Conservation (phyloP, 2,888 invertebrate species). For the Meandrusa payeni region DNA sequence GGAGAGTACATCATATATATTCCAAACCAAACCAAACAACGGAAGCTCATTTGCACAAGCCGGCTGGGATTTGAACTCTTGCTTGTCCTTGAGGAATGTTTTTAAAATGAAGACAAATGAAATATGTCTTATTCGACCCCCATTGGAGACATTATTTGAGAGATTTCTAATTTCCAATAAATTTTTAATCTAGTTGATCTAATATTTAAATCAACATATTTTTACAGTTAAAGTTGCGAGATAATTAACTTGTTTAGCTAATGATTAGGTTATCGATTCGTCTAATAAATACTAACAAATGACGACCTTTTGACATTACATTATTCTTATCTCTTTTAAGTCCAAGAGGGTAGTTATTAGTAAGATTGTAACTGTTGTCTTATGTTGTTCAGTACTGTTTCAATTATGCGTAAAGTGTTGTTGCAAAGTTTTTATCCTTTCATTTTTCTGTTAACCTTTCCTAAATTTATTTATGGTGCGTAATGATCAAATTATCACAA, state of each 20-base stretch:
- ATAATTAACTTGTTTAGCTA: conserved; percentile 5
- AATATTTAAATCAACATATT: too few relatives aligned
- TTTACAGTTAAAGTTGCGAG: too few relatives aligned
- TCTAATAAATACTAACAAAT: conserved; percentile 24
- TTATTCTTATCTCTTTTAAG: conserved; percentile 20
- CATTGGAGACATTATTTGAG: too few relatives aligned
- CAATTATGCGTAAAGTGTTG: conserved; percentile 4
- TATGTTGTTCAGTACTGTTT: conserved; percentile 1
- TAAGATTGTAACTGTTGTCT: neutral
- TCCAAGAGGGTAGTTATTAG: conserved; percentile 26
- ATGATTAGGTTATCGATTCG: conserved; percentile 22
- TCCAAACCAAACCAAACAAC: too few relatives aligned
- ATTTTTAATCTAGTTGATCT: too few relatives aligned
- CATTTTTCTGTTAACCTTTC: neutral
- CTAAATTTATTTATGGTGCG: conserved; percentile 7
- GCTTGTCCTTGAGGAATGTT: too few relatives aligned
- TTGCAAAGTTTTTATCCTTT: neutral
- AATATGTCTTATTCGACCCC: too few relatives aligned
- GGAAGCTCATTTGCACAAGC: too few relatives aligned
- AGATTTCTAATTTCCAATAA: too few relatives aligned
- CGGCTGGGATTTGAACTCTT: too few relatives aligned
- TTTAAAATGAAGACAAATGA: too few relatives aligned
- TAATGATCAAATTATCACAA: neutral
- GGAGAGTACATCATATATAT: too few relatives aligned
- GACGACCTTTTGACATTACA: conserved; percentile 38